Evolutionary conservation across 1,140 invertebrate genomes (phyloP).

Genomic region (Cryptotermes secundus): DNA sequence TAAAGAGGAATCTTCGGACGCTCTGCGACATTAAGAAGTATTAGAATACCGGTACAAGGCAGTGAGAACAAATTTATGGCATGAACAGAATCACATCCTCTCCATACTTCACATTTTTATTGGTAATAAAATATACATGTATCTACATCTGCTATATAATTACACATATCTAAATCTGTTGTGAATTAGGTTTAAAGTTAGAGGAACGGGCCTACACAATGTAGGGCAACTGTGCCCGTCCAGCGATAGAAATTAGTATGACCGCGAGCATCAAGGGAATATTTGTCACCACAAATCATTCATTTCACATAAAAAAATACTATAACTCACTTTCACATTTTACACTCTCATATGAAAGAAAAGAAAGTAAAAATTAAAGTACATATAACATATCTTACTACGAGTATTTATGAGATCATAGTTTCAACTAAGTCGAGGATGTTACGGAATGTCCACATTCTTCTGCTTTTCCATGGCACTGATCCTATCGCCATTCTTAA

Average conservation of each 20-base stretch:
- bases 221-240: neutral
- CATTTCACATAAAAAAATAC: neutral
- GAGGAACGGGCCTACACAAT: neutral
- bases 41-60: neutral
- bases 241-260: neutral
- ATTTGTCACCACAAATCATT: neutral
- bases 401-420: conserved; percentile 8
- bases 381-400: neutral
- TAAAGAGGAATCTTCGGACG: no score
- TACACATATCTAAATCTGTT: neutral
- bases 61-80: neutral
- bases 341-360: neutral
- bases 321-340: conserved; percentile 3
- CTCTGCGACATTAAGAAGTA: no score
- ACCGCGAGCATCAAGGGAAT: neutral
- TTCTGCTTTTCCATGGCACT: no score
- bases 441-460: neutral
- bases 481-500: neutral
- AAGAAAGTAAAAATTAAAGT: neutral
- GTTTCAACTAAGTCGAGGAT: neutral
- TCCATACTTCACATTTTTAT: conserved; percentile 14
- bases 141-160: conserved; percentile 13
- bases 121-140: conserved; percentile 4
- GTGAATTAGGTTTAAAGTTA: neutral
- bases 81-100: neutral